These are phyloP conservation scores for Scolopax bukidnonensis DNA, from an alignment of 2,797 vertebrate genomes.

Conservation along the genomic window DNA sequence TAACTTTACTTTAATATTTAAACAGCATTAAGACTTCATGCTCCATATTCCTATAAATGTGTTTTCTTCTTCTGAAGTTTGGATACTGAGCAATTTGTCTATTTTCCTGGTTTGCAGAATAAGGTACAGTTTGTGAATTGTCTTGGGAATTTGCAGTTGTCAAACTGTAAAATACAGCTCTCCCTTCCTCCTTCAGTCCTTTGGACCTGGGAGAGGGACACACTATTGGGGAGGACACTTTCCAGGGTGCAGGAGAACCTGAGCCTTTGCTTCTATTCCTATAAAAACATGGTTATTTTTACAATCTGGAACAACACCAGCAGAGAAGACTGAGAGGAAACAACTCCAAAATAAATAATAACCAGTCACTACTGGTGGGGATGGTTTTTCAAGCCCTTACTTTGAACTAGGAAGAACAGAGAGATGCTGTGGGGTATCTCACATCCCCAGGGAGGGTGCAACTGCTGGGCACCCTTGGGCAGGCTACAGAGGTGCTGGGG, in stretches of 20 bases:
- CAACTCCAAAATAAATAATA: neutral
- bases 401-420: neutral
- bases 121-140: neutral
- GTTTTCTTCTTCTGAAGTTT: neutral
- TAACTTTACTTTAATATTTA: neutral
- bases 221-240: neutral
- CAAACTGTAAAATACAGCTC: neutral
- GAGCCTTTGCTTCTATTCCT: neutral
- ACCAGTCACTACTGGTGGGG: neutral
- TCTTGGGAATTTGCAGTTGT: neutral
- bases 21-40: constrained; percentile 9
- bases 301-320: neutral
- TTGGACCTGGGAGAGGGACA: neutral
- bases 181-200: neutral
- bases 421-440: neutral
- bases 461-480: neutral
- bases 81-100: neutral
- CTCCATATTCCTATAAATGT: neutral
- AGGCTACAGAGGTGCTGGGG: neutral
- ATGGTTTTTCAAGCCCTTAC: neutral
- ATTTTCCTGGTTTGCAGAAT: neutral
- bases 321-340: neutral
- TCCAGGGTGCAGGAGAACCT: neutral
- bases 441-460: neutral
- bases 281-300: neutral